These are phyloP conservation scores for Galleria mellonella DNA, from an alignment of 1,140 invertebrate genomes.

Conservation along the genomic window DNA sequence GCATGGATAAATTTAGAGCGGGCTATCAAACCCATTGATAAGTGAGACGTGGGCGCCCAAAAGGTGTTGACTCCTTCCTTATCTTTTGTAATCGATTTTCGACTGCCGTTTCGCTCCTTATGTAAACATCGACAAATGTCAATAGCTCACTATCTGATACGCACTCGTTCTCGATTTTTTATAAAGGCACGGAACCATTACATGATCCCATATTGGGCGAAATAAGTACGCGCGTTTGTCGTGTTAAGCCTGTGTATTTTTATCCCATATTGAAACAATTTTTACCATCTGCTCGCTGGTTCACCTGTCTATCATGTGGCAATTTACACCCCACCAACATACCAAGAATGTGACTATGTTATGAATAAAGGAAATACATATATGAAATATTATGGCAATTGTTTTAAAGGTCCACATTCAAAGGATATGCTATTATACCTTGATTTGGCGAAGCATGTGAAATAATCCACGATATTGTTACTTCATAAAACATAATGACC, in stretches of 20 bases:
- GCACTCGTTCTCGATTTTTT: constrained; percentile 48
- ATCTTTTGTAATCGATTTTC: constrained; percentile 65
- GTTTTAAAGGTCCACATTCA: constrained; percentile 39
- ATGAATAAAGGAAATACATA: constrained; percentile 61
- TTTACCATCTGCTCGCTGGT: constrained; percentile 53
- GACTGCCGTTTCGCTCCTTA: constrained; percentile 68
- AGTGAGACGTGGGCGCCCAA: constrained; percentile 47
- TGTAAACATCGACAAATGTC: constrained; percentile 62
- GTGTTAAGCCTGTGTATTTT: constrained; percentile 39
- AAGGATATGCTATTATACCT: constrained; percentile 3
- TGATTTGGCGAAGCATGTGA: not conserved
- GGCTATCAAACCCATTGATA: constrained; percentile 46
- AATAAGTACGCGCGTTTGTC: constrained; percentile 28
- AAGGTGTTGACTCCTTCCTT: constrained; percentile 55
- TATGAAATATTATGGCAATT: constrained; percentile 47
- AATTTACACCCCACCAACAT: constrained; percentile 59
- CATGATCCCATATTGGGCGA: constrained; percentile 19
- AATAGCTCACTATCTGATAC: constrained; percentile 62
- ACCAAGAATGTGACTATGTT: constrained; percentile 25
- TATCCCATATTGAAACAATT: constrained; percentile 63
- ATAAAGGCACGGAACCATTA: constrained; percentile 25
- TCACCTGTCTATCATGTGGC: constrained; percentile 66
- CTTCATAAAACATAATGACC: no score
- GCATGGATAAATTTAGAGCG: constrained; percentile 14
- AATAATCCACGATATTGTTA: not conserved